Base-by-base conservation (phyloP, 1,140 invertebrate species). In the Ceratina australensis region DNA sequence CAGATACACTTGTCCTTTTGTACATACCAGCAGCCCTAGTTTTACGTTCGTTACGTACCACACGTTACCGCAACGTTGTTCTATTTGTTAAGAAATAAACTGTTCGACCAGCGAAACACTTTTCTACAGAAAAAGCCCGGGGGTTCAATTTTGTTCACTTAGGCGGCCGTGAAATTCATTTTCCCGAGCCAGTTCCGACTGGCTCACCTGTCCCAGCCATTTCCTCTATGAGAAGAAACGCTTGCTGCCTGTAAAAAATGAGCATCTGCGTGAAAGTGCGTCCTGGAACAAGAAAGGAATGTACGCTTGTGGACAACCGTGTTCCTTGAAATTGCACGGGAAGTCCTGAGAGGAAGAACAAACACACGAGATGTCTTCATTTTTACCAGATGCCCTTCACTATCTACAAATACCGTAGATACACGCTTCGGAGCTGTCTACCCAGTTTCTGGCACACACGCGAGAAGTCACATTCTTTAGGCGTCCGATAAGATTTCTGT, bases 151-250 rank as follows among this genome's bases (percentile, higher is more conserved):
- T 68, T 65, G 68, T 81, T 47, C 61, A 60, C 28, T 63, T 57
- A 22, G n/a, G 20, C 64, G 24, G 2, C 24, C 8, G 16, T 60
- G 50, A 66, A 81, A 73, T 81, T 81, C 66, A 71, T 59, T 66
- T 22, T 57, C 52, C 68, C 28, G 42, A 47, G 24, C 16, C 49
- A 16, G 8, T 8, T 42, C 1, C 1, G 13, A 28, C 22, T 10
- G 13, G 18, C 15, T n/a, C 56, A 24, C 24, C 66, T n/a, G 13
- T 65, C 59, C 49, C 18, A 16, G 24, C n/a, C 47, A 20, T 72
- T 75, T 22, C 42, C 24, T 68, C n/a, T 59, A 68, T 59, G n/a
- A 60, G 54, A 75, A 60, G 42, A 42, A 72, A 82, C 24, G 66
- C 4, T 13, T 8, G 15, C 7, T 10, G 71, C 3, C 15, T 50